Percentiles rank a stretch among this genome's conserved stretches.
These are phyloP conservation scores for Nematolebias whitei DNA, from an alignment of 2,113 vertebrate genomes.

Conservation along the genomic window DNA sequence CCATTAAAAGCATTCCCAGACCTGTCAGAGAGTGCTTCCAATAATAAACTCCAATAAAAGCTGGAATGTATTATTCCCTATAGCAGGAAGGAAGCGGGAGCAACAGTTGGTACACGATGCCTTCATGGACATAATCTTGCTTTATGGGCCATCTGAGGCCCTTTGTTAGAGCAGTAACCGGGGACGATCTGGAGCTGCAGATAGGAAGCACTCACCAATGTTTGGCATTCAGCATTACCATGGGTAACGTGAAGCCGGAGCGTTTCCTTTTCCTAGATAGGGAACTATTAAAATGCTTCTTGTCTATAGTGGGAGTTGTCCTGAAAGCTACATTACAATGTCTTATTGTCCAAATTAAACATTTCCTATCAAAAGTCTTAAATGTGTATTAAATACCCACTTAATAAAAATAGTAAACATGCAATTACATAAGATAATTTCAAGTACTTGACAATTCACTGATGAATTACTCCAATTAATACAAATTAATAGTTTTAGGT, in stretches of 20 bases:
- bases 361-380: conserved; percentile 16
- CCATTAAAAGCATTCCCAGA: conserved; percentile 69
- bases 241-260: conserved; percentile 44
- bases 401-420: too few species aligned
- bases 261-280: conserved; percentile 46
- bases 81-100: conserved; percentile 76
- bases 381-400: not conserved
- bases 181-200: conserved; percentile 58
- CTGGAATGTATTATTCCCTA: conserved; percentile 65
- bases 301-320: conserved; percentile 40
- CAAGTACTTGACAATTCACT: too few species aligned
- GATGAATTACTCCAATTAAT: too few species aligned
- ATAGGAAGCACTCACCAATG: conserved; percentile 62
- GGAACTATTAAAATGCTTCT: conserved; percentile 24
- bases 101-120: conserved; percentile 67
- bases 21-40: conserved; percentile 62
- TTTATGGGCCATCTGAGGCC: conserved; percentile 68
- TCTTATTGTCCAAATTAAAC: conserved; percentile 25
- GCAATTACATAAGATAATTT: too few species aligned
- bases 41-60: conserved; percentile 71
- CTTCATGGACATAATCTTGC: conserved; percentile 56
- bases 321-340: conserved; percentile 35
- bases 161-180: conserved; percentile 73
- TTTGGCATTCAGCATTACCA: conserved; percentile 50
- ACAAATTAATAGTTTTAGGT: too few species aligned